A percentile compares a stretch with the other conserved stretches of the same genome.
Conservation (phyloP, 2,113 vertebrate genomes). For the Carassius gibelio region DNA sequence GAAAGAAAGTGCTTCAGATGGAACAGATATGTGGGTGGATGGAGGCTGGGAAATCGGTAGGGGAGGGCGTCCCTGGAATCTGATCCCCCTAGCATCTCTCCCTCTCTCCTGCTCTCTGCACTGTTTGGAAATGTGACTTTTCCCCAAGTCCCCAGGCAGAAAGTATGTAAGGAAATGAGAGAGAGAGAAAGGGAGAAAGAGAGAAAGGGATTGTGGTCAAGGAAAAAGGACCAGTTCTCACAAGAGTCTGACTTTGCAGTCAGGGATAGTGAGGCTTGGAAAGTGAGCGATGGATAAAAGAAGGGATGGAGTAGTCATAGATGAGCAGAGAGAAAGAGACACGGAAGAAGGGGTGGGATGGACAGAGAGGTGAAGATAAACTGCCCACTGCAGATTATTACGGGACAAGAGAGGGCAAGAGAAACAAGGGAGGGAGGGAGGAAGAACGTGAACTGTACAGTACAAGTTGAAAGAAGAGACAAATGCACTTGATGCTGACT, state of each 20-base stretch:
- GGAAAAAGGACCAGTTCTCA: conserved; percentile 42
- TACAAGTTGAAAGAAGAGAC: conserved; percentile 46
- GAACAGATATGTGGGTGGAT: conserved; percentile 44
- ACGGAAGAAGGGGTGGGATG: conserved; percentile 20
- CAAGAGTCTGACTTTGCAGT: conserved; percentile 34
- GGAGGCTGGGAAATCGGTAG: conserved; percentile 40
- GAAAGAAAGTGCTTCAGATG: conserved; percentile 33
- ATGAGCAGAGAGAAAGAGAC: conserved; percentile 1
- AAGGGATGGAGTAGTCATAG: conserved; percentile 16
- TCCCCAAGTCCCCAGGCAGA: conserved; percentile 39
- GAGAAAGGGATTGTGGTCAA: conserved; percentile 55
- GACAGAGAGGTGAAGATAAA: conserved; percentile 48
- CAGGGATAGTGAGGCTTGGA: background rate
- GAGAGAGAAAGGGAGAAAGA: background rate
- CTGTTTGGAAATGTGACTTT: conserved; percentile 54
- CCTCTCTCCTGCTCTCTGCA: conserved; percentile 36
- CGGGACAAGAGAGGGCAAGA: conserved; percentile 42
- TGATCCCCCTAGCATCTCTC: conserved; percentile 56
- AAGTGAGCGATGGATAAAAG: conserved; percentile 35
- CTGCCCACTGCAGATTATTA: conserved; percentile 38
- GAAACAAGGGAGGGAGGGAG: background rate
- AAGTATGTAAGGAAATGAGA: conserved; percentile 22
- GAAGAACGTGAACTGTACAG: conserved; percentile 41
- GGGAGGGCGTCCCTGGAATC: conserved; percentile 58
- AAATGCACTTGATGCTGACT: conserved; percentile 53